Base-by-base conservation (phyloP, 2,113 vertebrate species). In the Picathartes gymnocephalus region DNA sequence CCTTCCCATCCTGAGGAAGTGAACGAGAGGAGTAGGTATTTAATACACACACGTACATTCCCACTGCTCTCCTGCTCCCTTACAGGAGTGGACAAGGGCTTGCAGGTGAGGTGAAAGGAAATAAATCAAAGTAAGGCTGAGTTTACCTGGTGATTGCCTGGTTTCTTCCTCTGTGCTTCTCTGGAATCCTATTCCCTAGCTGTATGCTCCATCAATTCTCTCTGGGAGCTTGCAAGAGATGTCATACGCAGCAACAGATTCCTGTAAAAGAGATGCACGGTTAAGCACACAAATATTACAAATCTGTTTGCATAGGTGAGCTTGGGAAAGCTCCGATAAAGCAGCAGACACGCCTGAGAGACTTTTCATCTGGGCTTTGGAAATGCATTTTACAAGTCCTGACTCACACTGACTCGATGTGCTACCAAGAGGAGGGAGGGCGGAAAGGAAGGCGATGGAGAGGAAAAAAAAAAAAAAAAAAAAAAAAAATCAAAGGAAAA, bases 201-300 rank as follows among this genome's bases (percentile, higher is more conserved):
- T 96, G 96, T 93, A 95, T 47, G 83, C 81, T 91, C 73, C 81
- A 87, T 81, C 95, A 92, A 21, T 86, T 93, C 95, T 93, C 95
- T 93, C 94, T 51, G 84, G 96, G 96, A 91, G 94, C 90, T 97
- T 71, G 95, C 96, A 95, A 86, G 82, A 95, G 97, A 95, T 96
- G 93, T 93, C 96, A 93, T 53, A 80, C 62, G 93, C 97, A 95
- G 97, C 96, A 86, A 95, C 94, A 95, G 97, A 97, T 95, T 95
- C 97, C 98, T 98, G 98, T 92, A 96, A 97, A 81, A 98, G 97
- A 98, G 96, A 98, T 92, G 97, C 97, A 98, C 95, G 97, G 97
- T 98, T 98, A 98, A 97, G 95, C 97, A 97, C 96, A 96, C 97
- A 97, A 96, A 98, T 93, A 97, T 86, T 95, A 97, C 97, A 95